Conservation (phyloP, 2,888 invertebrate genomes). For the Epinotia brunnichana region DNA sequence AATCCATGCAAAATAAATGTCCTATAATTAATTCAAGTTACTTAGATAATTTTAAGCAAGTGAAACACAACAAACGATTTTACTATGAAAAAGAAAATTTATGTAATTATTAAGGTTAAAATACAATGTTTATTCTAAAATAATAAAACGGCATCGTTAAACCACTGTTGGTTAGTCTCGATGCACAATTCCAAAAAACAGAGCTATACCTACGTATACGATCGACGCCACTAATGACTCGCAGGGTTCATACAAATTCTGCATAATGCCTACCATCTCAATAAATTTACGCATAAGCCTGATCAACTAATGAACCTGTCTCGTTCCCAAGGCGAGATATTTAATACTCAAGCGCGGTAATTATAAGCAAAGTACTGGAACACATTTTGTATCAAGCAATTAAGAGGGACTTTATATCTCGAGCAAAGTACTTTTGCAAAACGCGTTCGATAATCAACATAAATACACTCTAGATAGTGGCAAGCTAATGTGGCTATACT, state of each 20-base stretch:
- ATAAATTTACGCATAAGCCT: slow-evolving; percentile 34
- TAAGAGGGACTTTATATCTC: slow-evolving; percentile 24
- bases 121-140: too few species aligned
- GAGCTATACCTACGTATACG: neutral
- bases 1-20: slow-evolving; percentile 9
- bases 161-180: too few species aligned
- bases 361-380: slow-evolving; percentile 38
- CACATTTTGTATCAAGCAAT: slow-evolving; percentile 37
- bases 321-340: slow-evolving; percentile 33
- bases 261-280: slow-evolving; percentile 18
- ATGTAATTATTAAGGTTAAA: too few species aligned
- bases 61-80: too few species aligned
- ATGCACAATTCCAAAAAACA: neutral
- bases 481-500: neutral
- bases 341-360: slow-evolving; percentile 33
- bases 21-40: slow-evolving; percentile 11
- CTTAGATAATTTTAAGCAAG: slow-evolving; percentile 19
- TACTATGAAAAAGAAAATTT: too few species aligned
- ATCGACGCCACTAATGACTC: neutral
- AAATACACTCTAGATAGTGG: neutral
- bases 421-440: slow-evolving; percentile 4
- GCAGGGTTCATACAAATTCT: neutral
- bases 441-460: slow-evolving; percentile 11
- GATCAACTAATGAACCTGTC: slow-evolving; percentile 42
- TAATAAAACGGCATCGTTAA: too few species aligned